Conservation (phyloP, 2,888 invertebrate species). For the Chaetogeoica ovagalla region DNA sequence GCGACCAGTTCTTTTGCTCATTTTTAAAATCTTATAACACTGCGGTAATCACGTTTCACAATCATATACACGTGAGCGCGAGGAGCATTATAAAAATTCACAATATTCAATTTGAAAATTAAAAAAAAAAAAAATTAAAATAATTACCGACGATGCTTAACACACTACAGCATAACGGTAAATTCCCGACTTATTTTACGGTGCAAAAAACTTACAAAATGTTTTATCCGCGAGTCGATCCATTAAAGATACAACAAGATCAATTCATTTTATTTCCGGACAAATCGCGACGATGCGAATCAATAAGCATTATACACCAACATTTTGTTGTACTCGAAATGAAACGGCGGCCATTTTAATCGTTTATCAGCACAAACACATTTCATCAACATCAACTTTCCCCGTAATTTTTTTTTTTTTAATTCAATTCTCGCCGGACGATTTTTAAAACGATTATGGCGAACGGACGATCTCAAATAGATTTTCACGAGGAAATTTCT, state of each 20-base stretch:
- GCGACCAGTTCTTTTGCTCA: constrained; percentile 48
- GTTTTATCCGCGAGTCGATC: constrained; percentile 1
- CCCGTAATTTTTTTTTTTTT: constrained; percentile 37
- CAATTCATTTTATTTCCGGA: background rate
- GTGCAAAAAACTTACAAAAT: constrained; percentile 42
- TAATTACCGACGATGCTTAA: constrained; percentile 26
- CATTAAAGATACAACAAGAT: constrained; percentile 19
- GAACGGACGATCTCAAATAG: background rate
- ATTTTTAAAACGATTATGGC: background rate
- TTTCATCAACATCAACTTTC: constrained; percentile 51
- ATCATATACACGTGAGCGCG: constrained; percentile 24
- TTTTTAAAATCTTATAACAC: constrained; percentile 21
- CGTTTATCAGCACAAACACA: constrained; percentile 53
- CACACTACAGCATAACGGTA: constrained; percentile 19
- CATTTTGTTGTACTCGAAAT: constrained; percentile 48
- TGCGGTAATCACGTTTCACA: background rate
- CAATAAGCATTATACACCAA: constrained; percentile 34
- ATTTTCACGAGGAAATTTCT: background rate
- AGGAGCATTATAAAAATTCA: constrained; percentile 39
- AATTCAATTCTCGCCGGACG: background rate
- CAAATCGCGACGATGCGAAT: constrained; percentile 15
- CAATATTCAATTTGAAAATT: constrained; percentile 33
- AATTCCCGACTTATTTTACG: constrained; percentile 28
- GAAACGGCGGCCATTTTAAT: constrained; percentile 53
- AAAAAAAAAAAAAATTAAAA: constrained; percentile 26